Evolutionary conservation across 1,140 invertebrate genomes (phyloP), one percentile per base, ranked within the genome.

Genomic region (Hesperophylax magnus): DNA sequence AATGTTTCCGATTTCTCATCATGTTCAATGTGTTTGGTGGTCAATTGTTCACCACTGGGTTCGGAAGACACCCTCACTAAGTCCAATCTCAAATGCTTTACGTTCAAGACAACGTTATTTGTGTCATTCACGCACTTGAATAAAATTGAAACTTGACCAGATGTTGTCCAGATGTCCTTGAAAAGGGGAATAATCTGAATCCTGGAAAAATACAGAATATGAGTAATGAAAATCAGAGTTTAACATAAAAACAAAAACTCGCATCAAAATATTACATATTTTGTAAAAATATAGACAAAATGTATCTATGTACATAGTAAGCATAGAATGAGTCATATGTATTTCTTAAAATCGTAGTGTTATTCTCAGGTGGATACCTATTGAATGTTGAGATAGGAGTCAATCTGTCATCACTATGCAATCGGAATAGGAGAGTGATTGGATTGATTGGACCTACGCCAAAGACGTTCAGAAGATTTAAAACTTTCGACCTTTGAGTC

Each of bases 71-170:
- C 47, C 9, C 18, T 27, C 17, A 81, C 6, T 11, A 31, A 34
- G 20, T 82, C 24, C 47, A 83, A 17, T 14, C 56, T 17, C 2
- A 83, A 56, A 56, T 81, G 52, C 34, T 81, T 81, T 14, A 65
- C 18, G 78, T 83, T 83, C 58, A 83, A 39, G 9, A 78, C 31
- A 8, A 83, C 65, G n/a, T 74, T 20, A 20, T 78, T 76, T 31
- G 82, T 83, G 1, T 47, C 15, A 11, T 76, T 61, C 1, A 79
- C 31, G 24, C 82, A 83, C 15, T 63, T 34, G 34, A 83, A 53
- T 18, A 14, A 18, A 27, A 83, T 83, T n/a, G 24, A 67, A 9
- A 79, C 79, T 53, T 81, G 20, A 7, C 82, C 82, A 18, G 27
- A 3, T 6, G 77, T 78, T 7, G 77, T 78, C 52, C 53, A 52